Evolutionary conservation across 2,113 vertebrate genomes (phyloP), one percentile per base, ranked within the genome.

Genomic region (Sceloporus tristichus): DNA sequence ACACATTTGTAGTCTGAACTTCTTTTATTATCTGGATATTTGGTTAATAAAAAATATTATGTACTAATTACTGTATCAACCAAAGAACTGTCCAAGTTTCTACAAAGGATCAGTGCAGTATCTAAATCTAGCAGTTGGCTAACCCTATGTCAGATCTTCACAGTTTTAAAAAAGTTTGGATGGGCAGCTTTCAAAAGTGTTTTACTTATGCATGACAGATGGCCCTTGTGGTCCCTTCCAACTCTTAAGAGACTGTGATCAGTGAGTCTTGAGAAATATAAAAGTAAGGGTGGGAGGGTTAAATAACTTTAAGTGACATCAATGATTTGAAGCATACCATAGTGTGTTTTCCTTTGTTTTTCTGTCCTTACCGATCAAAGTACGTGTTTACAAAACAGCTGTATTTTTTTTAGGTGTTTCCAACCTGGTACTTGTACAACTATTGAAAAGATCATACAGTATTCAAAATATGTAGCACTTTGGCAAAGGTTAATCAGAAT

Each of bases 281-380:
- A 14, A 10, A 66, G 6, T 34, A 34, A 34, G 25, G 40, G 5
- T 91, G 84, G 2, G 88, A 86, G 86, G 56, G 56, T 59, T 59
- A n/a, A 66, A 74, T 0, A 1, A 38, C 38, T 27, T 38, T 68
- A 16, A n/a, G 27, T 38, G 42, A 1, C 11, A 87, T 86, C 27
- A 74, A 9, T 88, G 21, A 25, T 53, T 18, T 80, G 9, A n/a
- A 38, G 42, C 9, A 5, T 84, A 66, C 1, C 9, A 5, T 0
- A 79, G 1, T 77, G 90, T 75, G 9, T 74, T 14, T 90, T 79
- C 91, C 14, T 0, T 14, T 27, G 90, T 2, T 86, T 54, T 25
- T 77, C 3, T 42, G n/a, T 48, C 23, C 1, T 86, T 34, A 48
- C 14, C 66, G 54, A 85, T 66, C 75, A n/a, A 81, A n/a, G 73